phyloP scores from a whole-genome alignment of 2,797 vertebrate species.

The Pampus argenteus region DNA sequence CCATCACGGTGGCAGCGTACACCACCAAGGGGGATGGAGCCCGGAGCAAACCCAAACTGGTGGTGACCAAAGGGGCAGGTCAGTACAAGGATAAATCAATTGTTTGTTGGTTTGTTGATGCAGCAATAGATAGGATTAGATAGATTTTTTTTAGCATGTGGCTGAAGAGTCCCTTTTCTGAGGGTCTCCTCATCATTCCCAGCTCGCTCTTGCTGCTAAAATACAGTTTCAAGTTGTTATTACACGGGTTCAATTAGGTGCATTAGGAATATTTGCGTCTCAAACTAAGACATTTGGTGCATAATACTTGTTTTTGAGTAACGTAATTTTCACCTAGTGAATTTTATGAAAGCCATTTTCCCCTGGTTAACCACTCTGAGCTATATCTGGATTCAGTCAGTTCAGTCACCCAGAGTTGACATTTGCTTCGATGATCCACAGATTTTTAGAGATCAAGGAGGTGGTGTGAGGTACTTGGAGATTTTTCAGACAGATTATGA shows the following conservation, averaged over 20 bases:
- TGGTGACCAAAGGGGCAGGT: conserved; percentile 97
- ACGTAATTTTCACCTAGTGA: conserved; percentile 5
- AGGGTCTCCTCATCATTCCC: neutral
- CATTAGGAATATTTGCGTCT: neutral
- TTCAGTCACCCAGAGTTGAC: conserved; percentile 13
- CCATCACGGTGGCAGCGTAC: conserved; percentile 97
- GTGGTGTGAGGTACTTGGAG: conserved; percentile 38
- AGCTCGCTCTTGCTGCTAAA: neutral
- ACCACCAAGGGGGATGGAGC: conserved; percentile 99
- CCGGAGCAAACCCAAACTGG: conserved; percentile 95
- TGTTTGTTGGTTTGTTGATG: conserved; percentile 23
- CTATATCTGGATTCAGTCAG: conserved; percentile 2
- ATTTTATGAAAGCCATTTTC: neutral
- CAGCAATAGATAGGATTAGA: neutral
- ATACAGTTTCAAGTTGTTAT: neutral
- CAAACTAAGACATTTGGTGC: conserved; percentile 13
- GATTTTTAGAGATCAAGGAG: conserved; percentile 59
- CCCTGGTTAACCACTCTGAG: conserved; percentile 1
- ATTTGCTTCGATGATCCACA: conserved; percentile 36
- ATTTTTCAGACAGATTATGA: conserved; percentile 61
- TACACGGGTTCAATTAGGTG: neutral
- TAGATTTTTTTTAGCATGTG: neutral
- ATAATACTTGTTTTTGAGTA: conserved; percentile 5
- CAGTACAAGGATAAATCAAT: conserved; percentile 52
- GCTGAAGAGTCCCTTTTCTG: neutral